Evolutionary conservation across 2,888 invertebrate genomes (phyloP).

Genomic region (Steromphala cineraria): DNA sequence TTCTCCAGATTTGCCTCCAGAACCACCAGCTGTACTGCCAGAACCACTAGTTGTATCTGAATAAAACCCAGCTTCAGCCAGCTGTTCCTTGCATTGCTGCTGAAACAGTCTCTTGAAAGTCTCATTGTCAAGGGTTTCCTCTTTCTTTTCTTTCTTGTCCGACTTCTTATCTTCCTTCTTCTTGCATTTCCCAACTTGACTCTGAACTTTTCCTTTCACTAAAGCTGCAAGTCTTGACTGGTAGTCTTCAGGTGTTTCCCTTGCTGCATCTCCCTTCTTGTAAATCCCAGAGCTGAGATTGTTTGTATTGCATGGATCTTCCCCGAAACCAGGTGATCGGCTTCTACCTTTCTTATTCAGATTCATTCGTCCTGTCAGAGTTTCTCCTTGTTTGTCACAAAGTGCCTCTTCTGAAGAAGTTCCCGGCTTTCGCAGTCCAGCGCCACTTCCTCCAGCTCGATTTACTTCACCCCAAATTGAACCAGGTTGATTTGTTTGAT

Average conservation of each 20-base stretch:
- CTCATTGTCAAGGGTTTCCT: neutral
- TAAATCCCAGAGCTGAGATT: neutral
- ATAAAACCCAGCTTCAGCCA: neutral
- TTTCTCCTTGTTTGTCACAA: too few species aligned
- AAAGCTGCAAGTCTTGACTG: neutral
- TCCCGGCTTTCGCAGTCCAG: too few species aligned
- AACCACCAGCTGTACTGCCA: neutral
- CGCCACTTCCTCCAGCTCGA: too few species aligned
- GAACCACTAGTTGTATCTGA: neutral
- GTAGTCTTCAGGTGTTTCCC: neutral
- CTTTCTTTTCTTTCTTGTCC: neutral
- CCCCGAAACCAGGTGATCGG: too few species aligned
- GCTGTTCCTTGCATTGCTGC: neutral
- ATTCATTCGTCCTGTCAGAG: too few species aligned
- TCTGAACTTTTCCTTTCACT: neutral
- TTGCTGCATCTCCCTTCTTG: neutral
- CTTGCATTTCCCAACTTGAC: neutral
- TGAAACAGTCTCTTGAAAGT: neutral
- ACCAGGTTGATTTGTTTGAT: too few species aligned
- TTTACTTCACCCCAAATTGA: too few species aligned
- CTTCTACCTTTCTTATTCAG: too few species aligned
- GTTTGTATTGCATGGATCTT: too few species aligned
- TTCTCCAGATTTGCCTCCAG: neutral
- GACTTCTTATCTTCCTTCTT: neutral
- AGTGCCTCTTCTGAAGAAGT: too few species aligned